These are phyloP conservation scores for Osedax frankpressi DNA, from an alignment of 2,888 invertebrate species.

Conservation along the genomic window DNA sequence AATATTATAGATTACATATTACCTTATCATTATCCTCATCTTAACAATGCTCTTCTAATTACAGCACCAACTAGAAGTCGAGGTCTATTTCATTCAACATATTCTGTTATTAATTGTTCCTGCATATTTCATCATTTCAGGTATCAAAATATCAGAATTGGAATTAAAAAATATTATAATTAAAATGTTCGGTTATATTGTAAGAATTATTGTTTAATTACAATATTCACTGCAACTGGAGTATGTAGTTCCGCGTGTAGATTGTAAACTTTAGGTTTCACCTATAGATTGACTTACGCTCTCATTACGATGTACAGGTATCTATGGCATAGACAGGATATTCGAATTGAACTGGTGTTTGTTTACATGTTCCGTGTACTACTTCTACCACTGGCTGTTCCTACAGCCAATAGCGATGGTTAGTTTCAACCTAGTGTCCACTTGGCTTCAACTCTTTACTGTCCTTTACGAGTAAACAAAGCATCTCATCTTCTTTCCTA, in stretches of 20 bases:
- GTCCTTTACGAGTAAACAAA: not conserved
- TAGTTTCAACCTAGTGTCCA: constrained; percentile 27
- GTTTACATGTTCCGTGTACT: constrained; percentile 44
- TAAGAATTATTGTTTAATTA: too few relatives aligned
- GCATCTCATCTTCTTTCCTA: not conserved
- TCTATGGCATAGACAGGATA: constrained; percentile 40
- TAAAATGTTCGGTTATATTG: too few relatives aligned
- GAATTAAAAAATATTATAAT: too few relatives aligned
- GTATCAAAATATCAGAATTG: too few relatives aligned
- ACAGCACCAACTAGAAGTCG: not conserved
- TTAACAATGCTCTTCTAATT: too few relatives aligned
- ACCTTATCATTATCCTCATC: too few relatives aligned
- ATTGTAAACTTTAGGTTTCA: not conserved
- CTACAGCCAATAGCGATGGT: constrained; percentile 43
- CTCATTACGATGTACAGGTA: constrained; percentile 52
- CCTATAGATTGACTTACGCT: not conserved
- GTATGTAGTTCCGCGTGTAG: too few relatives aligned
- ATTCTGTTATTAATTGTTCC: not conserved
- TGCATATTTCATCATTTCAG: not conserved
- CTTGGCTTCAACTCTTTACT: not conserved
- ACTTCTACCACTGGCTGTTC: constrained; percentile 43
- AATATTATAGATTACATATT: too few relatives aligned
- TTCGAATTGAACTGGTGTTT: constrained; percentile 46
- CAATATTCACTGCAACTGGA: too few relatives aligned
- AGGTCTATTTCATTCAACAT: not conserved